A percentile compares a stretch with the other conserved stretches of the same genome.
phyloP scores from a whole-genome alignment of 2,113 vertebrate species.

The Siniperca knerii region DNA sequence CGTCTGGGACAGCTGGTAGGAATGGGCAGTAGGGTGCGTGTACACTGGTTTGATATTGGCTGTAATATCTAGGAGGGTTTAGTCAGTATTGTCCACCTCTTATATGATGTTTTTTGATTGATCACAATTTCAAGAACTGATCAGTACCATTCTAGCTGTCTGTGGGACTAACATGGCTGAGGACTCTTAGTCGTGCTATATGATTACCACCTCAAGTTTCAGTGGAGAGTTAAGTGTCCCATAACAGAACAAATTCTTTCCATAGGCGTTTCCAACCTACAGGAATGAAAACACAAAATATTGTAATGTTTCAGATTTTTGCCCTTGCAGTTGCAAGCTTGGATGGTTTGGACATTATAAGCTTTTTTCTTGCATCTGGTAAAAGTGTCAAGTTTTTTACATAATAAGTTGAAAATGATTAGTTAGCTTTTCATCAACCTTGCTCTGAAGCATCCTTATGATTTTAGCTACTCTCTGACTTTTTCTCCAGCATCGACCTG shows the following conservation, averaged over 20 bases:
- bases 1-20: background rate
- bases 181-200: background rate
- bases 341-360: background rate
- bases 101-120: background rate
- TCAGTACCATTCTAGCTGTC: background rate
- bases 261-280: background rate
- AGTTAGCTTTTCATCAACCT: background rate
- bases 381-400: background rate
- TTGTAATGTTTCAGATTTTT: too few relatives aligned
- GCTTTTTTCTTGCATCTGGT: background rate
- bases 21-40: background rate
- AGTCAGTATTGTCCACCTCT: background rate
- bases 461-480: background rate
- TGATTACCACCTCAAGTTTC: too few relatives aligned
- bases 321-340: too few relatives aligned
- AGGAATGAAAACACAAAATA: too few relatives aligned
- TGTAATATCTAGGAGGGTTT: background rate
- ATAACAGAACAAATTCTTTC: background rate
- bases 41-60: background rate
- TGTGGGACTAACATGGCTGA: background rate
- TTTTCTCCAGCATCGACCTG: background rate
- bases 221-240: too few relatives aligned
- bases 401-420: background rate
- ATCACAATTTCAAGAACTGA: background rate
- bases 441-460: background rate